Percentiles rank a stretch among this genome's conserved stretches.
These are phyloP conservation scores for Schrankia costaestrigalis DNA, from an alignment of 2,888 invertebrate species.

Conservation along the genomic window DNA sequence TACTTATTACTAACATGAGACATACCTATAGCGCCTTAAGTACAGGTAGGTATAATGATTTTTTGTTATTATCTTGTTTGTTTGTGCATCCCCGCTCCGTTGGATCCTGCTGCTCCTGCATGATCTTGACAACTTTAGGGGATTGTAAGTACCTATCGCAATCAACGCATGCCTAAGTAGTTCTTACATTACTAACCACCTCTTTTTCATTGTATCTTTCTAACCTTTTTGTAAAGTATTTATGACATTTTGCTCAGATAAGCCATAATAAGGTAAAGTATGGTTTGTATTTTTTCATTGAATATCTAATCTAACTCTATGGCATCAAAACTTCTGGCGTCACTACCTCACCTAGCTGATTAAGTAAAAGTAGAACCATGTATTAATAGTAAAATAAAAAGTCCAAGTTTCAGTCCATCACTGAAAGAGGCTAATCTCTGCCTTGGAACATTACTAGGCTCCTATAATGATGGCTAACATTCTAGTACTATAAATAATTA, in stretches of 20 bases:
- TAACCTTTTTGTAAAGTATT: conserved; percentile 17
- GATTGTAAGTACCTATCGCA: conserved; percentile 68
- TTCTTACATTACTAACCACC: conserved; percentile 6
- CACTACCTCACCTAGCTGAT: too few species aligned
- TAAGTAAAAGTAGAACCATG: too few species aligned
- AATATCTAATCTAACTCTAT: not conserved
- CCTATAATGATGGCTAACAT: too few species aligned
- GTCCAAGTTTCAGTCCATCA: too few species aligned
- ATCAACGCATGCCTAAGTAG: conserved; percentile 40
- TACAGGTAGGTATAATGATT: conserved; percentile 38
- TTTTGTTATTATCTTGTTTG: conserved; percentile 57
- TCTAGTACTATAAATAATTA: too few species aligned
- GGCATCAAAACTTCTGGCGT: too few species aligned
- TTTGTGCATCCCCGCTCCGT: conserved; percentile 63
- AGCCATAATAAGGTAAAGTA: conserved; percentile 34
- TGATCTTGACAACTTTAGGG: conserved; percentile 73
- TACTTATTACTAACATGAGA: conserved; percentile 5
- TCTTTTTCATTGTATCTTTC: conserved; percentile 14
- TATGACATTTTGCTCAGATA: conserved; percentile 18
- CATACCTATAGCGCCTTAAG: conserved; percentile 28
- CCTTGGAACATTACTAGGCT: too few species aligned
- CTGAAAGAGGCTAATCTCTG: too few species aligned
- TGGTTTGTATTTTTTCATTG: conserved; percentile 18
- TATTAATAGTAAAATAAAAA: too few species aligned
- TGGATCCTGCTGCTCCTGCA: conserved; percentile 77